These are phyloP conservation scores for Drosophila limbata DNA, from an alignment of 2,888 invertebrate genomes.

Conservation along the genomic window DNA sequence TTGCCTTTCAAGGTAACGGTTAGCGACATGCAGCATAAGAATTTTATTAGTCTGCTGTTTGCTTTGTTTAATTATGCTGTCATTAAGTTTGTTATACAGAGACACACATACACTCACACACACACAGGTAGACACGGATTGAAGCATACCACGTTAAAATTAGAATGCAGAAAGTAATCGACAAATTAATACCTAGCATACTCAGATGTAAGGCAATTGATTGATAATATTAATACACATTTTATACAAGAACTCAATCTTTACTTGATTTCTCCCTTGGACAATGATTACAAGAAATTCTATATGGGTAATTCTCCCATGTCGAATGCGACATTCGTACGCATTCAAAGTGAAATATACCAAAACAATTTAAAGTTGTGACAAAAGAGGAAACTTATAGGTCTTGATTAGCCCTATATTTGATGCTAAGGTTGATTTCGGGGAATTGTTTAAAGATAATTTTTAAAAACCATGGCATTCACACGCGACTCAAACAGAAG, in stretches of 20 bases:
- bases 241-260: neutral
- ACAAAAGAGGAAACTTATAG: too few species aligned
- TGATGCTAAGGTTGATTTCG: too few species aligned
- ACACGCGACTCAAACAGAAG: too few species aligned
- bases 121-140: constrained; percentile 6
- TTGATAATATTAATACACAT: neutral
- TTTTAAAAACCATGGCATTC: too few species aligned
- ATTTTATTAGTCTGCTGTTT: constrained; percentile 77
- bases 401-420: too few species aligned
- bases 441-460: too few species aligned
- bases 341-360: too few species aligned
- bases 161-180: neutral
- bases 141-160: constrained; percentile 1
- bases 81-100: constrained; percentile 69
- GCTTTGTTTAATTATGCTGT: constrained; percentile 79
- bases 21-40: constrained; percentile 56
- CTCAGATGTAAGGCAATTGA: neutral
- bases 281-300: too few species aligned
- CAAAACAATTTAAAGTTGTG: too few species aligned
- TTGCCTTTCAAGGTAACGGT: constrained; percentile 46
- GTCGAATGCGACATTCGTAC: too few species aligned
- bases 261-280: too few species aligned
- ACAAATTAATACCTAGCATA: constrained; percentile 6
- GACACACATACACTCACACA: constrained; percentile 20
- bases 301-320: too few species aligned